phyloP scores from a whole-genome alignment of 2,888 invertebrate genomes.

The Sinhomidia bicolor region DNA sequence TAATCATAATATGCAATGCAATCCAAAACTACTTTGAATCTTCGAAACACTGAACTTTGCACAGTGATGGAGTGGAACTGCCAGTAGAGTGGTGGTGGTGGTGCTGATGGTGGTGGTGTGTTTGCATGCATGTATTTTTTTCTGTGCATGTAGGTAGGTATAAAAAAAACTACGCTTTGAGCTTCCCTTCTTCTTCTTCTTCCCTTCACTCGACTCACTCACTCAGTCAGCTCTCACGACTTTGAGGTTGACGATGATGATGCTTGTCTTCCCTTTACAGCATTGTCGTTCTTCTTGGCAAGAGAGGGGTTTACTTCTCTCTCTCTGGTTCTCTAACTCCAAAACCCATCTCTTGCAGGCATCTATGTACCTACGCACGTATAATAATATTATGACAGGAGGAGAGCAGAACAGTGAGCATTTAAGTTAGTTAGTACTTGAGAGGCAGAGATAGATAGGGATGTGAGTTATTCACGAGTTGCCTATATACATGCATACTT shows the following conservation, averaged over 20 bases:
- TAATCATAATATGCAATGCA: conserved; percentile 41
- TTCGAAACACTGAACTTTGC: conserved; percentile 53
- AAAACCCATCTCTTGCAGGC: conserved; percentile 59
- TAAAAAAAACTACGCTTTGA: conserved; percentile 11
- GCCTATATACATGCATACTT: neutral
- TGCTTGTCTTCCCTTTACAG: conserved; percentile 41
- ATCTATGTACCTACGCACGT: neutral
- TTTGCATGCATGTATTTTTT: conserved; percentile 17
- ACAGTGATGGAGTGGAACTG: conserved; percentile 42
- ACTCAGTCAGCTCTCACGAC: conserved; percentile 36
- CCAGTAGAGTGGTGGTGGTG: neutral
- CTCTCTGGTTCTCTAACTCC: no score
- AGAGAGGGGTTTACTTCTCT: conserved; percentile 40
- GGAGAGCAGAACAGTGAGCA: neutral
- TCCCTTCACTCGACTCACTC: no score
- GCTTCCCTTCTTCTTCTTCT: no score
- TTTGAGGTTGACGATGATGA: conserved; percentile 11
- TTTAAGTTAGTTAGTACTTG: no score
- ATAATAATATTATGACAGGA: neutral
- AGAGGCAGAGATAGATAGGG: neutral
- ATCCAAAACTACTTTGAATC: conserved; percentile 39
- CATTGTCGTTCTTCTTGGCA: conserved; percentile 32
- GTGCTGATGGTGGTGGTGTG: no score
- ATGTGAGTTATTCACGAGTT: neutral
- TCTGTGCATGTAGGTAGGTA: neutral